Conservation (phyloP, 2,113 vertebrate species). For the Dicentrarchus labrax region DNA sequence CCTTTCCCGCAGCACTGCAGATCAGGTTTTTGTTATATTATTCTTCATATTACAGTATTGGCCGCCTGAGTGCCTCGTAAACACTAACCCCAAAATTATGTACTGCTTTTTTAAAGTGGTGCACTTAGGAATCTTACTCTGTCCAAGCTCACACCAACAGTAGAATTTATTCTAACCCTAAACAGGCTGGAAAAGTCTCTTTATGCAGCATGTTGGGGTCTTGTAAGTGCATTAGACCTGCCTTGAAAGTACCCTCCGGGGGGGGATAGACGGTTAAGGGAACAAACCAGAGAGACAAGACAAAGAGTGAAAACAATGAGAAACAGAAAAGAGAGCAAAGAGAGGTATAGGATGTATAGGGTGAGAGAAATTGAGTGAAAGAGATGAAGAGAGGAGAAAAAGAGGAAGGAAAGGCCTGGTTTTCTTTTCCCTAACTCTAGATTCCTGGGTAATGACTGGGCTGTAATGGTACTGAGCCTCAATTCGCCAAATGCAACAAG, state of each 20-base stretch:
- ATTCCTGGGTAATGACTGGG: constrained; percentile 86
- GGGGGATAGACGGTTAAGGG: not conserved
- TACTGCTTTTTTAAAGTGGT: constrained; percentile 43
- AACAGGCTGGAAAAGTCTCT: constrained; percentile 22
- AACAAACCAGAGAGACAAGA: constrained; percentile 11
- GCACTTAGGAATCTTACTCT: constrained; percentile 33
- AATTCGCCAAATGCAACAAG: constrained; percentile 84
- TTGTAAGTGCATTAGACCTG: constrained; percentile 56
- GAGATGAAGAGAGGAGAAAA: constrained; percentile 36
- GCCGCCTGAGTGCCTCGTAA: constrained; percentile 51
- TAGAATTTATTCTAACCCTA: constrained; percentile 42
- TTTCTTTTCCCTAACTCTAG: constrained; percentile 77
- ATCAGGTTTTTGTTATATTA: constrained; percentile 71
- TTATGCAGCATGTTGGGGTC: constrained; percentile 6
- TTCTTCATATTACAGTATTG: constrained; percentile 65
- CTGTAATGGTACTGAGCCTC: constrained; percentile 76
- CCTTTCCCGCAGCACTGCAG: constrained; percentile 63
- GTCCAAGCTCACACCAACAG: constrained; percentile 45
- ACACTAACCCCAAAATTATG: constrained; percentile 56
- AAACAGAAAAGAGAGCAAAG: constrained; percentile 18
- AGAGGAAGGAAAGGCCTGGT: constrained; percentile 64
- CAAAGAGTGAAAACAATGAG: not conserved
- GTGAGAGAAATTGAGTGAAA: constrained; percentile 37
- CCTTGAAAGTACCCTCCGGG: constrained; percentile 48
- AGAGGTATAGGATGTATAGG: constrained; percentile 14